These are phyloP conservation scores for Caerostris darwini DNA, from an alignment of 1,140 invertebrate species.

Conservation along the genomic window DNA sequence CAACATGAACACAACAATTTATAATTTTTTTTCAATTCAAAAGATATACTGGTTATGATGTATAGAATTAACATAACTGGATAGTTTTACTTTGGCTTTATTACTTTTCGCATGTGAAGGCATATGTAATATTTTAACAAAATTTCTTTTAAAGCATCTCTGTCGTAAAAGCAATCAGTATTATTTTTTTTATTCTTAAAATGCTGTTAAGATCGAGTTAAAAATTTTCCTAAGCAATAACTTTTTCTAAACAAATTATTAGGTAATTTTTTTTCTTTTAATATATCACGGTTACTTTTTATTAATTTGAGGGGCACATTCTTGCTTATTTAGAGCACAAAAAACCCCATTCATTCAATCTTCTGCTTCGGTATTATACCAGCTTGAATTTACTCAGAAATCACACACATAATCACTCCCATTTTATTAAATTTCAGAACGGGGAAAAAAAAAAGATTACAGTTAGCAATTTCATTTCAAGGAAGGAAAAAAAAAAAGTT, in stretches of 20 bases:
- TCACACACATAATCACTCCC: conserved; percentile 44
- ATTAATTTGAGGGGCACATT: not conserved
- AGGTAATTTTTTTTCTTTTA: not conserved
- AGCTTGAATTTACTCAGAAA: conserved; percentile 31
- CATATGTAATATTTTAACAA: too few species aligned
- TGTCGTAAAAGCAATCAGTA: too few species aligned
- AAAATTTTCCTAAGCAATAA: not conserved
- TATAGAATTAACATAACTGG: too few species aligned
- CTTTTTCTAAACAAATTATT: not conserved
- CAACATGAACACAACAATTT: too few species aligned
- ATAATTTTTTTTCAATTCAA: too few species aligned
- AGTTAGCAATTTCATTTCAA: not conserved
- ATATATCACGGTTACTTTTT: not conserved
- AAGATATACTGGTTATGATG: too few species aligned
- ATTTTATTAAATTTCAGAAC: conserved; percentile 49
- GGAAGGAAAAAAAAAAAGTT: conserved; percentile 2
- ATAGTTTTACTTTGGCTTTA: too few species aligned
- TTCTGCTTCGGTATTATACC: not conserved
- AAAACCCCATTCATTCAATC: not conserved
- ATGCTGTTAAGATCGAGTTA: not conserved
- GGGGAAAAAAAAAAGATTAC: not conserved
- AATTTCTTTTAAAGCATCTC: too few species aligned
- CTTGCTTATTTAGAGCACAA: not conserved
- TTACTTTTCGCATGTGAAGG: too few species aligned
- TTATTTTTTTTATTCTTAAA: not conserved